Evolutionary conservation across 2,113 vertebrate species (phyloP).

Genomic region (Odobenus rosmarus): DNA sequence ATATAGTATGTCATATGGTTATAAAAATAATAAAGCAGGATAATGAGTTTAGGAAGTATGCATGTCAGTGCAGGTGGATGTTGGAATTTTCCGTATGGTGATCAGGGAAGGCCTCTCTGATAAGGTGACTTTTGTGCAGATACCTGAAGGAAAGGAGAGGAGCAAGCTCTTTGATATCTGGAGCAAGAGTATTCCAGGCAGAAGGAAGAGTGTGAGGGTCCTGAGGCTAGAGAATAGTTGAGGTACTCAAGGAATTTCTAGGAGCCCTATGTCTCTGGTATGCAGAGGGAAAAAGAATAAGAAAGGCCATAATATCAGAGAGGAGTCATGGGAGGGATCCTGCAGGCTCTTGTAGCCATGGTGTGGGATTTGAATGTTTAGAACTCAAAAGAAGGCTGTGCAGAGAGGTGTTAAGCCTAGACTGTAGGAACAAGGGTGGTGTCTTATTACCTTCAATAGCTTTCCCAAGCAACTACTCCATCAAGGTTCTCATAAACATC

Average conservation of each 20-base stretch:
- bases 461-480: not conserved
- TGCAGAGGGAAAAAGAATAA: rapidly evolving
- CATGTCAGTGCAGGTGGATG: too few species aligned
- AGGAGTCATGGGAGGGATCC: too few species aligned
- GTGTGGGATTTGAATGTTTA: not conserved
- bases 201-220: not conserved
- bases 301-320: not conserved
- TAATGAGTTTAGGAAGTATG: not conserved
- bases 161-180: not conserved
- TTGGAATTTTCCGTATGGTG: not conserved
- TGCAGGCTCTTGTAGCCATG: not conserved
- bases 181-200: not conserved
- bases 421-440: not conserved
- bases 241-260: not conserved
- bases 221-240: not conserved
- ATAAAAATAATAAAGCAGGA: not conserved
- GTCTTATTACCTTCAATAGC: not conserved
- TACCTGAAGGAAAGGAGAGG: not conserved
- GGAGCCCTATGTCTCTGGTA: not conserved
- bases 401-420: not conserved
- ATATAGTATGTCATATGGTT: not conserved
- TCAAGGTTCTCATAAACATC: not conserved
- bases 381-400: not conserved
- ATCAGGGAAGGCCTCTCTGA: not conserved
- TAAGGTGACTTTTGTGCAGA: not conserved